Evolutionary conservation across 2,888 invertebrate genomes (phyloP).

Genomic region (Patella depressa): DNA sequence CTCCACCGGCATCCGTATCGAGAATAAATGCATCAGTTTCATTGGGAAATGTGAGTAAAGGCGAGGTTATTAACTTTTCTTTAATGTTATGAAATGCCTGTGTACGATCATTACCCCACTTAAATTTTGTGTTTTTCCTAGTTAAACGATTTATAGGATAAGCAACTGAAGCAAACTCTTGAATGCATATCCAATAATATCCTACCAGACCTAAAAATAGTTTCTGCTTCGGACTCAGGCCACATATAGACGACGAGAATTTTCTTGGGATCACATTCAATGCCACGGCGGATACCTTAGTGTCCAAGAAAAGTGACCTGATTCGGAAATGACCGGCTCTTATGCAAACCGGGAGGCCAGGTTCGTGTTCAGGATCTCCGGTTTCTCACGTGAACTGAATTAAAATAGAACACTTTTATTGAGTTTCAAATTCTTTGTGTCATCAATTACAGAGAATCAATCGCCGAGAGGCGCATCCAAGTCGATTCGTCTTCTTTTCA

Average conservation of each 20-base stretch:
- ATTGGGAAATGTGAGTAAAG: neutral
- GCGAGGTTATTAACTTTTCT: neutral
- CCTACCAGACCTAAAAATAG: neutral
- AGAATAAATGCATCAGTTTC: neutral
- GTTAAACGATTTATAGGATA: neutral
- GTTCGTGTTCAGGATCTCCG: too few species aligned
- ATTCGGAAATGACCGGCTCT: neutral
- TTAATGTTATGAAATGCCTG: neutral
- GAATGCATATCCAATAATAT: neutral
- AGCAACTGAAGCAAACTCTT: neutral
- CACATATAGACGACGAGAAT: neutral
- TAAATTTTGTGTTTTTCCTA: neutral
- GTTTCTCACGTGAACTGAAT: too few species aligned
- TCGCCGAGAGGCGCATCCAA: too few species aligned
- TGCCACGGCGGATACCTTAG: neutral
- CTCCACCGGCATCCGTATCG: neutral
- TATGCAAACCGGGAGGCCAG: too few species aligned
- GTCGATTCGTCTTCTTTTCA: too few species aligned
- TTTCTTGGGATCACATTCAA: neutral
- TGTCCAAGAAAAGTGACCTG: neutral
- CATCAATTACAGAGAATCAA: too few species aligned
- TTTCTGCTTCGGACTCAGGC: neutral
- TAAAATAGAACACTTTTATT: too few species aligned
- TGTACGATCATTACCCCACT: neutral
- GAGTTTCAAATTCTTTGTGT: too few species aligned